A percentile compares a stretch with the other conserved stretches of the same genome.
phyloP scores from a whole-genome alignment of 2,888 invertebrate genomes.

The Hirtodrosophila duncani region DNA sequence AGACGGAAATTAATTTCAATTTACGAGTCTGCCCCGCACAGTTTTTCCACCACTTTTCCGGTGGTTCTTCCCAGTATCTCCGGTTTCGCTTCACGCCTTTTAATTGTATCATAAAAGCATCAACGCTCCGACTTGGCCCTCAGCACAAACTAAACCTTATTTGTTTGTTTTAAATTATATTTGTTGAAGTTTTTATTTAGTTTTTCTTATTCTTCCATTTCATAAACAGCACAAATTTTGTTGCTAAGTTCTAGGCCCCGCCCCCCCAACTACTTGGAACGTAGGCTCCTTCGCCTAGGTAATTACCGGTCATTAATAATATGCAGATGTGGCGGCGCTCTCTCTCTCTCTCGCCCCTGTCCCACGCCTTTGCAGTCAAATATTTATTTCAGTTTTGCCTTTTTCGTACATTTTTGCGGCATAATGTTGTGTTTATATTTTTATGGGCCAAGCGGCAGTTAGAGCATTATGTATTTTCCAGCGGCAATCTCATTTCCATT shows the following conservation, averaged over 20 bases:
- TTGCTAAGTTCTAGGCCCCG: too few relatives aligned
- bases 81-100: slow-evolving; percentile 26
- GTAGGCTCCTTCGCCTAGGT: slow-evolving; percentile 46
- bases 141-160: slow-evolving; percentile 45
- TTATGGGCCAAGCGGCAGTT: slow-evolving; percentile 62
- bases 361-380: background rate
- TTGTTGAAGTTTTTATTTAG: slow-evolving; percentile 70
- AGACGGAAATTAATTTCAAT: slow-evolving; percentile 57
- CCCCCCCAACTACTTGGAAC: too few relatives aligned
- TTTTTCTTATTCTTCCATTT: slow-evolving; percentile 34
- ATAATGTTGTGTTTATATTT: slow-evolving; percentile 61
- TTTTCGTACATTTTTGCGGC: slow-evolving; percentile 38
- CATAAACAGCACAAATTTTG: slow-evolving; percentile 40
- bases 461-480: slow-evolving; percentile 53
- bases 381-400: slow-evolving; percentile 44
- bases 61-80: slow-evolving; percentile 1
- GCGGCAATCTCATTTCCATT: slow-evolving; percentile 36
- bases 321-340: slow-evolving; percentile 55
- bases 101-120: slow-evolving; percentile 66
- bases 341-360: background rate
- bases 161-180: slow-evolving; percentile 69
- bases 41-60: too few relatives aligned
- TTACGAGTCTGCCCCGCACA: slow-evolving; percentile 25
- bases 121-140: slow-evolving; percentile 45
- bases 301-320: slow-evolving; percentile 71